Base-by-base conservation (phyloP, 2,888 invertebrate species). In the Tuberolachnus salignus region DNA sequence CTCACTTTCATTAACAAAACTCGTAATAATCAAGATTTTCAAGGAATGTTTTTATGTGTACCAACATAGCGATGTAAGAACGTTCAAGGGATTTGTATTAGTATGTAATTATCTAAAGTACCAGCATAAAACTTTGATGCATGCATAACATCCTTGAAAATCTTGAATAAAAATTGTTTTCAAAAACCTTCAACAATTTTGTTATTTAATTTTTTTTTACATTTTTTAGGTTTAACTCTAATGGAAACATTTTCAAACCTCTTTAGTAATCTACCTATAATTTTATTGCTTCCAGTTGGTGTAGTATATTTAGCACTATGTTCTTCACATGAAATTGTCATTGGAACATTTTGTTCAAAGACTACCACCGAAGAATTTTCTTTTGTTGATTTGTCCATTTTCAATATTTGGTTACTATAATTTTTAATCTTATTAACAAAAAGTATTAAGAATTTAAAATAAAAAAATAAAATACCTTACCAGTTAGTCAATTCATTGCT, bases 121-220 rank as follows among this genome's bases (percentile, higher is more conserved):
- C n/a, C n/a, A n/a, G n/a, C n/a, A n/a, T n/a, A n/a, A n/a, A n/a
- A n/a, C n/a, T n/a, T n/a, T n/a, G n/a, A n/a, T n/a, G n/a, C n/a
- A n/a, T n/a, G n/a, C n/a, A n/a, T n/a, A n/a, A n/a, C n/a, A n/a
- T n/a, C n/a, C n/a, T n/a, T n/a, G n/a, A n/a, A n/a, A n/a, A n/a
- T n/a, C n/a, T n/a, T n/a, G n/a, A n/a, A n/a, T n/a, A 34, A 34
- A 34, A 34, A 34, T 4, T 4, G 6, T 34, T 34, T 34, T 34
- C 34, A 34, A 34, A 34, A 34, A 34, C 34, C 34, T 34, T 34
- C 34, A 34, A 34, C 34, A 34, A 34, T 71, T 10, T 42, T 70
- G 19, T 64, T 44, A 64, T 19, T 23, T 16, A 34, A 34, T 34
- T 70, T 71, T 59, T 71, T 74, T 53, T 55, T 78, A 57, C 57